A percentile compares a stretch with the other conserved stretches of the same genome.
Conservation (phyloP, 1,140 invertebrate species). For the Trigoniulus corallinus region DNA sequence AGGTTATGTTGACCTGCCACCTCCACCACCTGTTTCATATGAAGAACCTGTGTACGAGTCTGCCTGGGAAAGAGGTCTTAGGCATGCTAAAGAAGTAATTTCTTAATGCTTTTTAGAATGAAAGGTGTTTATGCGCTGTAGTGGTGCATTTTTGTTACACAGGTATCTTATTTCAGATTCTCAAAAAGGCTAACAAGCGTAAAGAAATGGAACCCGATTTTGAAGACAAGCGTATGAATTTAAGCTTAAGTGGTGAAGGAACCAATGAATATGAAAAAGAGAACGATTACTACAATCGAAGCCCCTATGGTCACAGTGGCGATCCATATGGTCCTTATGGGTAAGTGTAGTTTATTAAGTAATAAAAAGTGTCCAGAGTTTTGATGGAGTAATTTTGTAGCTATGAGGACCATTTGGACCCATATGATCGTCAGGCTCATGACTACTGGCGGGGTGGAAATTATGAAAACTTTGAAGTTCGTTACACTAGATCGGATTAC, state of each 20-base stretch:
- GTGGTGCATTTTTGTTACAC: no score
- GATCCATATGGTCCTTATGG: slow-evolving; percentile 21
- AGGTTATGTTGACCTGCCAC: background rate
- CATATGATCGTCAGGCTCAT: slow-evolving; percentile 13
- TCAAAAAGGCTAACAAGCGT: slow-evolving; percentile 73
- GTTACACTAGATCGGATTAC: slow-evolving; percentile 17
- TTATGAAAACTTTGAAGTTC: slow-evolving; percentile 32
- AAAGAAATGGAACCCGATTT: slow-evolving; percentile 92
- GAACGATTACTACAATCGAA: slow-evolving; percentile 49
- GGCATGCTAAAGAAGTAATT: slow-evolving; percentile 76
- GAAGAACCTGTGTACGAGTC: slow-evolving; percentile 48
- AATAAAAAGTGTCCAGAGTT: slow-evolving; percentile 14
- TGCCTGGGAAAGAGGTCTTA: slow-evolving; percentile 78
- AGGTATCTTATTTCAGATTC: slow-evolving; percentile 36
- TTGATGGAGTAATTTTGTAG: slow-evolving; percentile 16
- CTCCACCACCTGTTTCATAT: slow-evolving; percentile 6
- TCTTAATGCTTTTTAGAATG: slow-evolving; percentile 1
- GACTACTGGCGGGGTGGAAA: slow-evolving; percentile 20
- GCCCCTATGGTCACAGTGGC: slow-evolving; percentile 11
- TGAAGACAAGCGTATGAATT: slow-evolving; percentile 88
- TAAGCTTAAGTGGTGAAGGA: slow-evolving; percentile 45
- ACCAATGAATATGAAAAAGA: slow-evolving; percentile 64
- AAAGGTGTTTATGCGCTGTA: no score
- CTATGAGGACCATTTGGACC: slow-evolving; percentile 11
- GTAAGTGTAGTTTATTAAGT: slow-evolving; percentile 6